Evolutionary conservation across 2,888 invertebrate species (phyloP), one percentile per base, ranked within the genome.

Genomic region (Thymelicus acteon): DNA sequence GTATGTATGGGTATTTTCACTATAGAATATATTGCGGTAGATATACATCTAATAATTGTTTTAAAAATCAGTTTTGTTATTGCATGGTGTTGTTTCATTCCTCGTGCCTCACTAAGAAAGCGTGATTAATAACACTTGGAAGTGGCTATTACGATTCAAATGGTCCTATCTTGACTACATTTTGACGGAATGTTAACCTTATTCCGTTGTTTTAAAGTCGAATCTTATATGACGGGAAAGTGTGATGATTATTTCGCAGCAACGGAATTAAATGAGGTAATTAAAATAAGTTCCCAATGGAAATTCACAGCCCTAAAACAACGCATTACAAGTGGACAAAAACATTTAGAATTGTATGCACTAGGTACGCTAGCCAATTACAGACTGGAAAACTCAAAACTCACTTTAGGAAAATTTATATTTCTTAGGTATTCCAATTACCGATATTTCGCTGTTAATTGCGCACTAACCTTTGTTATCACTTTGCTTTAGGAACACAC

Each of bases 251-350:
- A 69, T 63, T 69, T 48, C 57, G 24, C 48, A 31, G 57, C 57
- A 63, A 69, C 57, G 44, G 62, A 57, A 69, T 63, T 69, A 69
- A 69, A 69, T 69, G 57, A 60, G 57, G 57, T 69, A 69, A 69
- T 69, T 69, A 69, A 69, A 69, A 69, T 69, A 69, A 69, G 62
- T 69, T 69, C 68, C 62, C 57, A 62, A 69, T 69, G 68, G 62
- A 63, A 69, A 69, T 69, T 62, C 48, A 69, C 68, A 57, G 62
- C 57, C 57, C 68, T 58, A 48, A 39, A 58, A 57, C 68, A 63
- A 69, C 68, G 52, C 39, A 63, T 63, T 63, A 62, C 62, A 10
- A 61, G 67, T 61, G 52, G 61, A 67, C 48, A 68, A 68, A 67
- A 68, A 68, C 61, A 61, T 61, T 68, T 40, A 44, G 61, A 61